A percentile compares a stretch with the other conserved stretches of the same genome.
These are phyloP conservation scores for Sceliomorpha sp. DNA, from an alignment of 2,888 invertebrate species.

Conservation along the genomic window DNA sequence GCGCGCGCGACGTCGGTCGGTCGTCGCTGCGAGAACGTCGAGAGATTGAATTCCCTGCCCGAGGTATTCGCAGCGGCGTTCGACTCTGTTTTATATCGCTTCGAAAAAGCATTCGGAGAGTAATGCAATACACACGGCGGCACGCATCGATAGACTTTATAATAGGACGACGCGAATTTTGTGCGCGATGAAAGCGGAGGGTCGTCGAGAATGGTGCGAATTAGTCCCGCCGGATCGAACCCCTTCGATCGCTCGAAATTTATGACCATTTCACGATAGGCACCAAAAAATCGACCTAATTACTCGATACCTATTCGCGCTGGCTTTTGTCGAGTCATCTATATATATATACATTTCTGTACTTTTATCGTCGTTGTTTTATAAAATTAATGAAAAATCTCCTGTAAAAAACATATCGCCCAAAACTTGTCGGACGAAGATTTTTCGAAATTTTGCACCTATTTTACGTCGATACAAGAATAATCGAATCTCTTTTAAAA, in stretches of 20 bases:
- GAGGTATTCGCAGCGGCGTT: too few relatives aligned
- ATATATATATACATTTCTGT: slow-evolving; percentile 26
- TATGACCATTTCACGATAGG: slow-evolving; percentile 59
- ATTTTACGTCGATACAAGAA: too few relatives aligned
- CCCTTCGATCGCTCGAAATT: slow-evolving; percentile 68
- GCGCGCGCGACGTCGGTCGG: too few relatives aligned
- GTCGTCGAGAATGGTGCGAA: slow-evolving; percentile 66
- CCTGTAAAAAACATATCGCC: neutral
- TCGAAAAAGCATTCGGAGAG: slow-evolving; percentile 5
- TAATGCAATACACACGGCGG: slow-evolving; percentile 10
- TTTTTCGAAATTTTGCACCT: too few relatives aligned
- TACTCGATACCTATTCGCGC: slow-evolving; percentile 38
- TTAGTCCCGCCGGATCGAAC: slow-evolving; percentile 69
- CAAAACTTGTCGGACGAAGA: too few relatives aligned
- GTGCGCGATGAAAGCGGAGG: slow-evolving; percentile 45
- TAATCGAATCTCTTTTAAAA: too few relatives aligned
- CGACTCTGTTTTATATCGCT: too few relatives aligned
- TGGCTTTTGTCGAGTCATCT: slow-evolving; percentile 23
- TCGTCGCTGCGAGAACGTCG: too few relatives aligned
- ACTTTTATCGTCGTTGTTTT: slow-evolving; percentile 12
- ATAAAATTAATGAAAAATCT: neutral
- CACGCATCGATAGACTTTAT: slow-evolving; percentile 15
- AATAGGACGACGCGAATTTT: slow-evolving; percentile 24
- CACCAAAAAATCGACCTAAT: slow-evolving; percentile 50
- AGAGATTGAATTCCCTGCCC: too few relatives aligned